These are phyloP conservation scores for Octopus sinensis DNA, from an alignment of 1,140 invertebrate genomes.

Conservation along the genomic window DNA sequence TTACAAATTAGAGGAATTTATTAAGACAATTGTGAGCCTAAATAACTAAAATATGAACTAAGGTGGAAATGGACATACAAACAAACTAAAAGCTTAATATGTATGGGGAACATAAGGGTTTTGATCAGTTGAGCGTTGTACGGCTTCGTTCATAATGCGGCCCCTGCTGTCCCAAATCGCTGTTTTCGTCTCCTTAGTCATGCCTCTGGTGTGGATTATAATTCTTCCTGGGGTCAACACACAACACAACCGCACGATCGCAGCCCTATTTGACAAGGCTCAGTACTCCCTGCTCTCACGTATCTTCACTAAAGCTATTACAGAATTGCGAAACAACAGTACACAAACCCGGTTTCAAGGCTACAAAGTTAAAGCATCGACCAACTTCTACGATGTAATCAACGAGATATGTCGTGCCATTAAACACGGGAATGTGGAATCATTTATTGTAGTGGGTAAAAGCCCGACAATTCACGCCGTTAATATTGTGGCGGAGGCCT, in stretches of 20 bases:
- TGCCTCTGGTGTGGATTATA: neutral
- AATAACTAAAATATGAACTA: too few relatives aligned
- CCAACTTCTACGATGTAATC: conserved; percentile 28
- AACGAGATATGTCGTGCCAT: conserved; percentile 30
- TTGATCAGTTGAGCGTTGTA: conserved; percentile 38
- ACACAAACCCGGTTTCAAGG: conserved; percentile 23
- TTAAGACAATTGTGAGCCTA: too few relatives aligned
- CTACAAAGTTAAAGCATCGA: conserved; percentile 14
- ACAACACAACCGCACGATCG: conserved; percentile 31
- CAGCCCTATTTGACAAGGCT: conserved; percentile 34
- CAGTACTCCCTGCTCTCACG: conserved; percentile 30
- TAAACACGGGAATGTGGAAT: conserved; percentile 24
- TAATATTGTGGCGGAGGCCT: conserved; percentile 31
- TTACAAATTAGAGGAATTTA: too few relatives aligned
- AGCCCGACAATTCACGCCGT: conserved; percentile 33
- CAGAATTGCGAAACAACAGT: conserved; percentile 27
- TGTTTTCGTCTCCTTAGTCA: neutral
- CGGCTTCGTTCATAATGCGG: conserved; percentile 5
- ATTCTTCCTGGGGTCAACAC: neutral
- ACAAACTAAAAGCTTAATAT: neutral
- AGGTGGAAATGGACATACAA: too few relatives aligned
- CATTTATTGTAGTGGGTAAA: conserved; percentile 34
- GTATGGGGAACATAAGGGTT: conserved; percentile 2
- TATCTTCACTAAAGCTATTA: conserved; percentile 30
- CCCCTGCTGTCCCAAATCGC: neutral